Percentiles rank a stretch among this genome's conserved stretches.
phyloP scores from a whole-genome alignment of 2,113 vertebrate species.

The Lanius ludovicianus region DNA sequence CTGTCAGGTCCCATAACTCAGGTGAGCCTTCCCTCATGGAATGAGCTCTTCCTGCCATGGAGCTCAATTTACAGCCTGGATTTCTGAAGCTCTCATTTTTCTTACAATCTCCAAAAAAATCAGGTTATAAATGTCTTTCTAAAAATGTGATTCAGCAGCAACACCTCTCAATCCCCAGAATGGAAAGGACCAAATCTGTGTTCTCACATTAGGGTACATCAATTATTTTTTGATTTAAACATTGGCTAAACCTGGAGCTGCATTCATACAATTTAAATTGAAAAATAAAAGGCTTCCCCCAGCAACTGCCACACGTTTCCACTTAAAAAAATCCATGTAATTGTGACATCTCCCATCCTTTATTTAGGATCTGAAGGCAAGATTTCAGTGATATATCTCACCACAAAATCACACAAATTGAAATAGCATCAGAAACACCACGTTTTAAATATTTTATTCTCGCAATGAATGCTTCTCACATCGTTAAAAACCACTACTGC shows the following conservation, averaged over 20 bases:
- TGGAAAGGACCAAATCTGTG: neutral
- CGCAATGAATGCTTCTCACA: neutral
- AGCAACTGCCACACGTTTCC: neutral
- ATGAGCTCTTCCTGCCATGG: neutral
- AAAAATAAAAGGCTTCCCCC: neutral
- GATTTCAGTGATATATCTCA: neutral
- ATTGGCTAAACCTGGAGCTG: neutral
- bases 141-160: neutral
- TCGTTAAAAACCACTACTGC: conserved; percentile 29
- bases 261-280: neutral
- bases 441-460: conserved; percentile 5
- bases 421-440: neutral
- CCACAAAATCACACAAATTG: conserved; percentile 1
- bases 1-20: rapidly evolving
- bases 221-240: neutral
- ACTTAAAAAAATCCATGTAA: neutral
- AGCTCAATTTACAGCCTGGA: neutral
- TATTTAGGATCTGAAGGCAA: neutral
- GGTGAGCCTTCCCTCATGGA: neutral
- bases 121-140: neutral
- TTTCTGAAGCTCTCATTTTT: neutral
- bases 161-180: neutral
- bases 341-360: neutral
- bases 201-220: neutral
- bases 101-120: neutral